These are phyloP conservation scores for Tetramorium simillimum DNA, from an alignment of 1,140 invertebrate genomes.

Conservation along the genomic window DNA sequence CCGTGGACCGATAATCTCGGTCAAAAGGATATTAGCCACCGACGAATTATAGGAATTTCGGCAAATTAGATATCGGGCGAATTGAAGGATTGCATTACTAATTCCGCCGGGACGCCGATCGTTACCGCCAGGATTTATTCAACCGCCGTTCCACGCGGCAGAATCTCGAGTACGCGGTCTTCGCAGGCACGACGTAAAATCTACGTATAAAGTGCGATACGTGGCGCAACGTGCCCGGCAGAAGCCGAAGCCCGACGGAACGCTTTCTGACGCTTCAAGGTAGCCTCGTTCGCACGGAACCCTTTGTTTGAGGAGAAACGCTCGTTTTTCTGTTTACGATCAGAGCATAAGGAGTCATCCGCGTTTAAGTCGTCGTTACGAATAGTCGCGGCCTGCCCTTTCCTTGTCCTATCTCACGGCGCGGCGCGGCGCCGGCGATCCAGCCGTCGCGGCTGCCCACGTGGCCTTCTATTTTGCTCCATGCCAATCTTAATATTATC, in stretches of 20 bases:
- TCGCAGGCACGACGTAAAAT: not conserved
- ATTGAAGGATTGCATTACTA: slow-evolving; percentile 76
- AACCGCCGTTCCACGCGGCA: slow-evolving; percentile 1
- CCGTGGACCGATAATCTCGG: slow-evolving; percentile 63
- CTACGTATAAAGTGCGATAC: no score
- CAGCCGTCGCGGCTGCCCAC: slow-evolving; percentile 55
- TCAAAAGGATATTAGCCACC: slow-evolving; percentile 73
- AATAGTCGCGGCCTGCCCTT: slow-evolving; percentile 42
- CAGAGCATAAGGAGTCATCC: not conserved
- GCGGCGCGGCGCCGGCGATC: slow-evolving; percentile 60
- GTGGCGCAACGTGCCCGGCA: not conserved
- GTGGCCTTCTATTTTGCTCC: slow-evolving; percentile 76
- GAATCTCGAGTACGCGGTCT: slow-evolving; percentile 8
- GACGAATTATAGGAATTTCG: slow-evolving; percentile 77
- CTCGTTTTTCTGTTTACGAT: not conserved
- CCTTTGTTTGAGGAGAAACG: not conserved
- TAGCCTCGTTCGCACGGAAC: not conserved
- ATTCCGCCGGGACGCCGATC: slow-evolving; percentile 60
- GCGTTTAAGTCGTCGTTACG: slow-evolving; percentile 25
- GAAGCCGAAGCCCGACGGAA: not conserved
- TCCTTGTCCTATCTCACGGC: slow-evolving; percentile 64
- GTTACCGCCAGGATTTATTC: slow-evolving; percentile 65
- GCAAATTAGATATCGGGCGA: slow-evolving; percentile 68
- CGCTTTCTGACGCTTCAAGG: not conserved
- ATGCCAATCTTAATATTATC: slow-evolving; percentile 84